A percentile compares a stretch with the other conserved stretches of the same genome.
phyloP scores from a whole-genome alignment of 2,113 vertebrate genomes.

The Tragelaphus strepsiceros region DNA sequence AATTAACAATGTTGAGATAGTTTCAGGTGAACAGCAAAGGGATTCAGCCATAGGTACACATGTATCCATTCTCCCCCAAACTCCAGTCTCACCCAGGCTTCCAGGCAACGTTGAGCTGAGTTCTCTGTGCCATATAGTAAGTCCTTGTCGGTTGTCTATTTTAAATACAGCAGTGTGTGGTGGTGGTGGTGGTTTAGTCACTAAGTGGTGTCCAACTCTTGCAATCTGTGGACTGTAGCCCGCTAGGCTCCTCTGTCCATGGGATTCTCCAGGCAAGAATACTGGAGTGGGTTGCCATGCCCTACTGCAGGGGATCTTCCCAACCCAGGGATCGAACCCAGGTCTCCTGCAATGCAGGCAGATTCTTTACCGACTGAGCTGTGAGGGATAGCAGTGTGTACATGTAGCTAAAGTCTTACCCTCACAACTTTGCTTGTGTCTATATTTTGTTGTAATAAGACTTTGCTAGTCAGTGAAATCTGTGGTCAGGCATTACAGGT shows the following conservation, averaged over 20 bases:
- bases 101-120: background rate
- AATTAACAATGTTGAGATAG: background rate
- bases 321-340: rapidly evolving
- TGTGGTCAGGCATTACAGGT: background rate
- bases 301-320: background rate
- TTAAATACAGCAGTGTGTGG: background rate
- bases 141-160: background rate
- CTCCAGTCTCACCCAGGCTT: background rate
- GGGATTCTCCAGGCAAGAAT: too few species aligned
- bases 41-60: background rate
- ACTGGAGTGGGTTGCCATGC: background rate
- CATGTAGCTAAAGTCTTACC: background rate
- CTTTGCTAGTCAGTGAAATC: background rate
- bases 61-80: background rate
- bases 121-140: background rate
- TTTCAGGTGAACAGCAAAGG: background rate
- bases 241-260: too few species aligned
- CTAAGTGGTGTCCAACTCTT: background rate
- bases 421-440: background rate
- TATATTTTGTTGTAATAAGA: background rate
- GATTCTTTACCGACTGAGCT: background rate
- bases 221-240: too few species aligned
- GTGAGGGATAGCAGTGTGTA: background rate
- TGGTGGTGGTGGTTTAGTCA: background rate
- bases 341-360: background rate